Percentiles rank a stretch among this genome's conserved stretches.
Evolutionary conservation across 1,140 invertebrate genomes (phyloP).

Genomic region (Mamestra configurata): DNA sequence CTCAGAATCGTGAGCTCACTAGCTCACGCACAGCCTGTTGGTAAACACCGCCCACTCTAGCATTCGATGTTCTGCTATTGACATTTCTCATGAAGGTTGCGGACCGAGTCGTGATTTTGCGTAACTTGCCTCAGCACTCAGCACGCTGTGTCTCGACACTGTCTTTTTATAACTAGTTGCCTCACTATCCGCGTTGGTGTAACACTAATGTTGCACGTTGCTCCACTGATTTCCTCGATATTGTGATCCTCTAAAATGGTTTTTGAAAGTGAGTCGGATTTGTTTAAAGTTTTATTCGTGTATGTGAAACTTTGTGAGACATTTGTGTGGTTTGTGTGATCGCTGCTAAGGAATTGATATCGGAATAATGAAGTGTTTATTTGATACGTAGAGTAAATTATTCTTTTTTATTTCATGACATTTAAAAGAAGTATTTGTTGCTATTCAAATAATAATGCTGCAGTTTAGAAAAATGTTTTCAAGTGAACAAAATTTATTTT

Average conservation of each 20-base stretch:
- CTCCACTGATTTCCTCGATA: conserved; percentile 50
- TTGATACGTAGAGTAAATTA: background rate
- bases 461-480: conserved; percentile 29
- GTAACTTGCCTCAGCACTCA: conserved; percentile 79
- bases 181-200: conserved; percentile 56
- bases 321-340: conserved; percentile 22
- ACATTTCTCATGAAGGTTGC: conserved; percentile 84
- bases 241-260: conserved; percentile 66
- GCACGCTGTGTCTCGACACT: conserved; percentile 56
- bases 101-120: conserved; percentile 82
- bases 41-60: conserved; percentile 73
- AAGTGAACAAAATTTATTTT: conserved; percentile 28
- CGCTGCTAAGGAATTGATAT: background rate
- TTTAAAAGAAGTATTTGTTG: background rate
- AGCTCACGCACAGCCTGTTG: conserved; percentile 52
- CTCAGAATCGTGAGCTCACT: background rate
- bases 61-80: conserved; percentile 79
- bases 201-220: conserved; percentile 49
- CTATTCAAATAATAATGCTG: background rate
- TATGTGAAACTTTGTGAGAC: conserved; percentile 8
- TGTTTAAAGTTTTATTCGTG: conserved; percentile 17
- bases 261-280: conserved; percentile 71
- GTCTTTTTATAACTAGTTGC: conserved; percentile 69
- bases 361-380: background rate
- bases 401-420: background rate